Conservation (phyloP, 92 coral and sea anemone species). For the Chrysogorgia sp. region DNA sequence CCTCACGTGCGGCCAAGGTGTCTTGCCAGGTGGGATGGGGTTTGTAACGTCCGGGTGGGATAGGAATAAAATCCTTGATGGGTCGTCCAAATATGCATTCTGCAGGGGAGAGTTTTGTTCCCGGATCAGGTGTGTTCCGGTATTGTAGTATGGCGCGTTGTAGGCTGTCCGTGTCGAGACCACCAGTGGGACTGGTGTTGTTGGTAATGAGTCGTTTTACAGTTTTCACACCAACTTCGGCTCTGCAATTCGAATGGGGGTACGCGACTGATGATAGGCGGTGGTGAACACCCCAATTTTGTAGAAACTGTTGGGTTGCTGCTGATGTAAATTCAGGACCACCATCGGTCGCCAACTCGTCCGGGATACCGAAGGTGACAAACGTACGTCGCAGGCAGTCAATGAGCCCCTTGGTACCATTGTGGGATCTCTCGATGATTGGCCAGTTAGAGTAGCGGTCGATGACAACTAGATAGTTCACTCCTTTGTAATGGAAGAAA, state of each 20-base stretch:
- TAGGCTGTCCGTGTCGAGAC: slow-evolving; percentile 31
- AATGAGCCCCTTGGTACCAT: slow-evolving; percentile 34
- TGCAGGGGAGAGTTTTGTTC: slow-evolving; percentile 41
- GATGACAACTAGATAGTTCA: slow-evolving; percentile 17
- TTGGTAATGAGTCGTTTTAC: slow-evolving; percentile 38
- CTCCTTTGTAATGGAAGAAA: slow-evolving; percentile 52
- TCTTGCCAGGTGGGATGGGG: slow-evolving; percentile 49
- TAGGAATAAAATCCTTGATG: slow-evolving; percentile 33
- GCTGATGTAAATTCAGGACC: background rate
- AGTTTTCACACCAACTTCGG: slow-evolving; percentile 55
- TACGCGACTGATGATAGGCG: slow-evolving; percentile 48
- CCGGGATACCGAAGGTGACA: slow-evolving; percentile 39
- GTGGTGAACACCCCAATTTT: slow-evolving; percentile 50
- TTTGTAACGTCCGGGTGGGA: slow-evolving; percentile 19
- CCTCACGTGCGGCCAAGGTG: slow-evolving; percentile 37
- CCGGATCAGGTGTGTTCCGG: too few relatives aligned
- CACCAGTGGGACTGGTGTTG: slow-evolving; percentile 44
- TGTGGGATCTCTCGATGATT: slow-evolving; percentile 3
- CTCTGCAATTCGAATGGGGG: slow-evolving; percentile 52
- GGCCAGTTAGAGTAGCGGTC: slow-evolving; percentile 19
- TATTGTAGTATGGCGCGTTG: too few relatives aligned
- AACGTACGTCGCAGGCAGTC: slow-evolving; percentile 45
- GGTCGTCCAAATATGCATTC: slow-evolving; percentile 35
- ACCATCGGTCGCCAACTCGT: too few relatives aligned
- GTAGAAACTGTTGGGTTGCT: slow-evolving; percentile 41